Conservation (phyloP, 2,888 invertebrate species). For the Noctua pronuba region DNA sequence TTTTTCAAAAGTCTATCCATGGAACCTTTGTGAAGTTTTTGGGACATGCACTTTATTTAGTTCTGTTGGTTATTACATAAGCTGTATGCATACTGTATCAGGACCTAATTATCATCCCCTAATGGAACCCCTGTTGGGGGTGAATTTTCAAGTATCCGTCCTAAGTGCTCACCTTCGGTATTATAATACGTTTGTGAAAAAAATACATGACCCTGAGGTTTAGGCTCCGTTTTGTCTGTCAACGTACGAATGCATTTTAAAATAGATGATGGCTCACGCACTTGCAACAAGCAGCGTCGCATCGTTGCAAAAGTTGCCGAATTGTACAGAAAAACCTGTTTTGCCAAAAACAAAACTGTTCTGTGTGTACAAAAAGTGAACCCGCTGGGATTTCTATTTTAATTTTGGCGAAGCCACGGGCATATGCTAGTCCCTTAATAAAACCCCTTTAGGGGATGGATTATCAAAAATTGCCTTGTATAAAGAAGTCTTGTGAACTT, state of each 20-base stretch:
- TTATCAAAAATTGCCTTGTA: too few species aligned
- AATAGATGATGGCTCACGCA: neutral
- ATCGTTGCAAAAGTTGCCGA: too few species aligned
- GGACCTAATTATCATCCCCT: neutral
- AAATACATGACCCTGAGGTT: neutral
- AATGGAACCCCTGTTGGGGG: neutral
- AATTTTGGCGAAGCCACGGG: too few species aligned
- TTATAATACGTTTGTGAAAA: neutral
- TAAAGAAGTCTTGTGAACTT: too few species aligned
- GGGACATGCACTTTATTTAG: neutral
- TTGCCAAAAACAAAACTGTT: too few species aligned
- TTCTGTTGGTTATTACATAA: neutral
- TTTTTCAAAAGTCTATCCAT: slow-evolving; percentile 53
- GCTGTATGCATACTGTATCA: neutral
- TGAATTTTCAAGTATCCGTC: neutral
- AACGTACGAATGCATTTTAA: neutral
- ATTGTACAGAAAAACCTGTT: too few species aligned
- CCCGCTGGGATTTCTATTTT: too few species aligned
- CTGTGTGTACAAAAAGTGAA: too few species aligned
- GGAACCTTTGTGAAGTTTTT: slow-evolving; percentile 14
- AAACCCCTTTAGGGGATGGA: too few species aligned
- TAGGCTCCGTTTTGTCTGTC: neutral
- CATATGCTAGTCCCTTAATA: too few species aligned
- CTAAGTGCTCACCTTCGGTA: neutral
- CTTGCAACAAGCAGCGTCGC: too few species aligned